Evolutionary conservation across 2,113 vertebrate genomes (phyloP), one percentile per base, ranked within the genome.

Genomic region (Heterotilapia buettikoferi): DNA sequence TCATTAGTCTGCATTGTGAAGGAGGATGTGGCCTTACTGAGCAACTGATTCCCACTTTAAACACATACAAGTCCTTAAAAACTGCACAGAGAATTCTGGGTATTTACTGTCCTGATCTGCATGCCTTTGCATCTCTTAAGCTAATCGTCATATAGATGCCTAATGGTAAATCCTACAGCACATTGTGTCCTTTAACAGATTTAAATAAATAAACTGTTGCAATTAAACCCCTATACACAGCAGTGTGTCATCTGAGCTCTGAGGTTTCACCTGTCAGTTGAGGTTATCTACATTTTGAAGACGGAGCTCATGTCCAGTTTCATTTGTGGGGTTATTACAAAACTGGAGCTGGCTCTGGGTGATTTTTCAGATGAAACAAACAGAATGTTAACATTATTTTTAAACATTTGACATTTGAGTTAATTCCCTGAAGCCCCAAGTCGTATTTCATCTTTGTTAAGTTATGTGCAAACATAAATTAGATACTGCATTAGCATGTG

Each of bases 141-240:
- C 86, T 81, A 36, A 24, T 76, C 82, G 52, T 86, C 86, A 90
- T 91, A 86, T 71, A 87, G 85, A 82, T 63, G 81, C 79, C 68
- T 92, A 89, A 90, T 54, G 50, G 31, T 83, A 83, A 84, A 92
- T 90, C 84, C 91, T 82, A 78, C 53, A 76, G 88, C 57, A 33
- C 88, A 40, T 21, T 82, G 80, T 93, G 85, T 94, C 90, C 83
- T 93, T 61, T 43, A 61, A 54, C 84, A 86, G 50, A 91, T 95
- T 95, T 84, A 87, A 92, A 94, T 96, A 86, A 93, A 94, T 94
- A 92, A 93, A 93, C 80, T n/a, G 84, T 90, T 26, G 85, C 85
- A 94, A 92, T 95, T 94, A 93, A 78, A 50, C 10, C 14, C 16
- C 7, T 50, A 19, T 47, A 3, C 43, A 29, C 43, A 29, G 24